Percentiles rank a stretch among this genome's conserved stretches.
Conservation (phyloP, 2,797 vertebrate species). For the Morelia viridis region DNA sequence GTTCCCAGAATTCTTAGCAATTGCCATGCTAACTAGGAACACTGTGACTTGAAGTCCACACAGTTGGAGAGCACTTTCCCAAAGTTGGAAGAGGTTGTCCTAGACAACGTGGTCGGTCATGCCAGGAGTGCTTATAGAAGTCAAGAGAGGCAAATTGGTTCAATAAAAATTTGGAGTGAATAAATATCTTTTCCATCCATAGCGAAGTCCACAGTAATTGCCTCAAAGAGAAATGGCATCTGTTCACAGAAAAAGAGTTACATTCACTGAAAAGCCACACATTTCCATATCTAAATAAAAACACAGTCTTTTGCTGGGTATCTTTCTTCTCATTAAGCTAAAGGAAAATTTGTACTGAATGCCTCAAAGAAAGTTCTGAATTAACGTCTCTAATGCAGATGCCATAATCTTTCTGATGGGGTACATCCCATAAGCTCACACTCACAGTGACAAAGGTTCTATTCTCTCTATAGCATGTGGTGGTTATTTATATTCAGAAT, state of each 20-base stretch:
- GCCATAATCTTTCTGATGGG: slow-evolving; percentile 28
- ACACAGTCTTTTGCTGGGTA: neutral
- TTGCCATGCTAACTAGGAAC: neutral
- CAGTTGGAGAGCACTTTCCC: neutral
- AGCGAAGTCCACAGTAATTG: neutral
- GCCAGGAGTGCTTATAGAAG: neutral
- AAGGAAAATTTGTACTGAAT: neutral
- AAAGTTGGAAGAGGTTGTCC: neutral
- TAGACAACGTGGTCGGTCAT: neutral
- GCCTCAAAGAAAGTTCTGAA: neutral
- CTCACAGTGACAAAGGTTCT: slow-evolving; percentile 37
- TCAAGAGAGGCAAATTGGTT: neutral
- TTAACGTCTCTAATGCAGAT: slow-evolving; percentile 10
- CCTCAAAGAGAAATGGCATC: neutral
- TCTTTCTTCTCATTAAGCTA: neutral
- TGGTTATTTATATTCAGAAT: slow-evolving; percentile 20
- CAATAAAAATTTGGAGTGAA: neutral
- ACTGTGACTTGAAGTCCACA: neutral
- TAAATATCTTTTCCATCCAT: neutral
- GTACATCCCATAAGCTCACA: neutral
- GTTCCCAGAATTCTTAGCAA: neutral
- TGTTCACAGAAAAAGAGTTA: neutral
- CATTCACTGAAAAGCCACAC: neutral
- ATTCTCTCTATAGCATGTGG: slow-evolving; percentile 37
- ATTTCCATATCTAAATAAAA: neutral